Conservation (phyloP, 2,888 invertebrate genomes). For the Dugesia japonica region DNA sequence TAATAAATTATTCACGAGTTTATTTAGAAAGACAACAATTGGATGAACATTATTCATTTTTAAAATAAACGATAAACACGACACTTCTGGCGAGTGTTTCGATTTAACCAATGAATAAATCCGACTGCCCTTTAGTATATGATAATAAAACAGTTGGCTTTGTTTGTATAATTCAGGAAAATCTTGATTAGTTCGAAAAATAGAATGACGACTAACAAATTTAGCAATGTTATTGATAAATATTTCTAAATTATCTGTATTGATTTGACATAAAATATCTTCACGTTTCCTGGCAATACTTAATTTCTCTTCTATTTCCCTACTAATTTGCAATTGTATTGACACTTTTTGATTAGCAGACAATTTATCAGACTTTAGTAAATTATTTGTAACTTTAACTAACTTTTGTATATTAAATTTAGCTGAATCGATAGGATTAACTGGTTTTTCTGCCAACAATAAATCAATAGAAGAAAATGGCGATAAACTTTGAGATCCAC, state of each 20-base stretch:
- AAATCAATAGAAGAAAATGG: not conserved
- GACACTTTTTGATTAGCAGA: not conserved
- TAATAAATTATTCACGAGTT: not conserved
- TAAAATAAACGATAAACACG: not conserved
- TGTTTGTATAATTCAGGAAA: not conserved
- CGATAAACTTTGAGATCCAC: not conserved
- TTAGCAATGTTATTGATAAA: not conserved
- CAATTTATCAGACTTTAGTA: not conserved
- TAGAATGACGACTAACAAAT: not conserved
- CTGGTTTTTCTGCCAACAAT: not conserved
- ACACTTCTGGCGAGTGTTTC: not conserved
- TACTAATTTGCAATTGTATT: not conserved
- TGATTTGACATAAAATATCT: not conserved
- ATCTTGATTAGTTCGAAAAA: not conserved
- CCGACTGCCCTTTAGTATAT: not conserved
- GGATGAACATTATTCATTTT: not conserved
- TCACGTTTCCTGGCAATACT: slow-evolving; percentile 5
- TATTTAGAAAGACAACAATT: not conserved
- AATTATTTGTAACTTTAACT: not conserved
- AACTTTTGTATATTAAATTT: not conserved
- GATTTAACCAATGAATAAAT: not conserved
- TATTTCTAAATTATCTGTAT: not conserved
- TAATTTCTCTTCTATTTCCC: not conserved
- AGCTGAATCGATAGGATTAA: not conserved
- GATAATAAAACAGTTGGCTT: not conserved